These are phyloP conservation scores for Drosophila barbarae DNA, from an alignment of 2,888 invertebrate species.

Conservation along the genomic window DNA sequence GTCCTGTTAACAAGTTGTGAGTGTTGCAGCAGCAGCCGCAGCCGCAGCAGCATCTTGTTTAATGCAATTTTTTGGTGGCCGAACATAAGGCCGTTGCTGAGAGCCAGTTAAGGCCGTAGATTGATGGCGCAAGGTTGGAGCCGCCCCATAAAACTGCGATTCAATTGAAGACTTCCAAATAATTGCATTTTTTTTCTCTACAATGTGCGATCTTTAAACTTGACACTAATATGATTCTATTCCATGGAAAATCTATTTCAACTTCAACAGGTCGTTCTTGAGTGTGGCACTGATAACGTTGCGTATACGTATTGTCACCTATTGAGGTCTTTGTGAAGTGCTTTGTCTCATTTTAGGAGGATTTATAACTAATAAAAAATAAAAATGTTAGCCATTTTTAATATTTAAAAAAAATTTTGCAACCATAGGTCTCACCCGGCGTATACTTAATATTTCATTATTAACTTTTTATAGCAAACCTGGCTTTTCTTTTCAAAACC, in stretches of 20 bases:
- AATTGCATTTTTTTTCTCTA: slow-evolving; percentile 7
- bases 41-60: slow-evolving; percentile 28
- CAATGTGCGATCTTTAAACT: slow-evolving; percentile 8
- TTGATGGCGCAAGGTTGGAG: slow-evolving; percentile 37
- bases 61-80: slow-evolving; percentile 18
- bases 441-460: slow-evolving; percentile 54
- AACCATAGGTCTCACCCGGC: slow-evolving; percentile 59
- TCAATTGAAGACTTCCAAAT: not conserved
- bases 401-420: slow-evolving; percentile 28
- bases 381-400: not conserved
- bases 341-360: not conserved
- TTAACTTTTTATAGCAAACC: not conserved
- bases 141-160: slow-evolving; percentile 5
- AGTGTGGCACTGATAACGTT: slow-evolving; percentile 17
- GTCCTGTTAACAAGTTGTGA: slow-evolving; percentile 65
- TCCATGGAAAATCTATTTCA: slow-evolving; percentile 10
- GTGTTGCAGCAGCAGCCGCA: slow-evolving; percentile 29
- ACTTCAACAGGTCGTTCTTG: not conserved
- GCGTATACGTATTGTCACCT: slow-evolving; percentile 29
- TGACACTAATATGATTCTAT: slow-evolving; percentile 17
- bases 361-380: not conserved
- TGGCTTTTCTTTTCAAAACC: too few species aligned
- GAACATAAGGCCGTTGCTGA: not conserved
- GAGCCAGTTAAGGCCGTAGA: slow-evolving; percentile 22
- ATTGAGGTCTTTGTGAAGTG: slow-evolving; percentile 1